Percentiles rank a stretch among this genome's conserved stretches.
phyloP scores from a whole-genome alignment of 2,113 vertebrate genomes.

The Mobula hypostoma region DNA sequence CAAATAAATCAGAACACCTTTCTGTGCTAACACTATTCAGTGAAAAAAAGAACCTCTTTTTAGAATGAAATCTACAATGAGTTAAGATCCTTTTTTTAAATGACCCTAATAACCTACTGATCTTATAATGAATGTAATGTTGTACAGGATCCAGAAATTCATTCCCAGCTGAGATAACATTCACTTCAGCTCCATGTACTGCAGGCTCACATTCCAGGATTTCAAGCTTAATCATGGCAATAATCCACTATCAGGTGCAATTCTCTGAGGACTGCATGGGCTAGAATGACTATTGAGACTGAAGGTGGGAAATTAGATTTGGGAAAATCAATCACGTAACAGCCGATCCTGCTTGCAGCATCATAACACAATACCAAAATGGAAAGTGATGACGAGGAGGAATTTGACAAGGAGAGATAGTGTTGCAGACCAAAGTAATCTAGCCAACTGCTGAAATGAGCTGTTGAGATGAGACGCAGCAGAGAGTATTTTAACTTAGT shows the following conservation, averaged over 20 bases:
- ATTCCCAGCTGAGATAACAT: conserved; percentile 40
- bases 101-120: not conserved
- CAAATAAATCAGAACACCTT: not conserved
- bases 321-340: conserved; percentile 43
- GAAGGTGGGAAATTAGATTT: conserved; percentile 41
- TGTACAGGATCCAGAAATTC: conserved; percentile 23
- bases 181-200: conserved; percentile 43
- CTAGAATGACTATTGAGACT: conserved; percentile 42
- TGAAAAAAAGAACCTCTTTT: not conserved
- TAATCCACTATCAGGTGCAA: conserved; percentile 42
- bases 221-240: conserved; percentile 42
- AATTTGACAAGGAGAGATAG: conserved; percentile 38
- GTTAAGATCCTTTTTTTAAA: not conserved
- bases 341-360: conserved; percentile 42
- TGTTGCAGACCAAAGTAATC: conserved; percentile 38
- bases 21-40: too few relatives aligned
- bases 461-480: not conserved
- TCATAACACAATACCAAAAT: conserved; percentile 38
- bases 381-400: conserved; percentile 41
- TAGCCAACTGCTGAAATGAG: not conserved
- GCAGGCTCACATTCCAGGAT: conserved; percentile 29
- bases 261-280: conserved; percentile 39
- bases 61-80: conserved; percentile 10
- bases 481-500: not conserved
- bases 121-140: conserved; percentile 3